These are phyloP conservation scores for Bubalus kerabau DNA, from an alignment of 2,113 vertebrate species.

Conservation along the genomic window DNA sequence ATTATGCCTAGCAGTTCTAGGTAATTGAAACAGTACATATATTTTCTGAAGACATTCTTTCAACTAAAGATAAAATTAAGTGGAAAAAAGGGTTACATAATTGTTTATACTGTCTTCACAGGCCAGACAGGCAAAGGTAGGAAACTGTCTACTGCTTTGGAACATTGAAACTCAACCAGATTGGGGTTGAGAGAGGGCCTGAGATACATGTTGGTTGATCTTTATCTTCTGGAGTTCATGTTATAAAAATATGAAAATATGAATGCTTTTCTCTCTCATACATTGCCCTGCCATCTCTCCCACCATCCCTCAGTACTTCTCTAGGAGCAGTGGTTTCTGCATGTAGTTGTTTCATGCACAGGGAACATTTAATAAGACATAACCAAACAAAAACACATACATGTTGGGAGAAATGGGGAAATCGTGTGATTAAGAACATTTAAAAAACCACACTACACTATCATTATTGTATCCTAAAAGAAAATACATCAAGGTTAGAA, in stretches of 20 bases:
- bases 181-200: not conserved
- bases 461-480: not conserved
- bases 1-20: not conserved
- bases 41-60: not conserved
- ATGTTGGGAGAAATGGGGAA: not conserved
- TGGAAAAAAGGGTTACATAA: not conserved
- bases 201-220: not conserved
- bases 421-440: not conserved
- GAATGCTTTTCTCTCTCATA: too few relatives aligned
- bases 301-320: not conserved
- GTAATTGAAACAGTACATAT: not conserved
- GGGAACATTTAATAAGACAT: not conserved
- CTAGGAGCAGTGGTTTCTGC: not conserved
- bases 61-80: not conserved
- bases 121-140: not conserved
- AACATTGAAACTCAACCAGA: not conserved
- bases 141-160: not conserved
- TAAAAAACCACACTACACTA: not conserved
- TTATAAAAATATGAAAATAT: not conserved
- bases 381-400: not conserved
- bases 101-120: not conserved
- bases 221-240: not conserved
- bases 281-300: not conserved
- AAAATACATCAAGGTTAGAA: not conserved
- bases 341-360: not conserved